Evolutionary conservation across 2,797 vertebrate species (phyloP), one percentile per base, ranked within the genome.

Genomic region (Micropoecilia bifurca): DNA sequence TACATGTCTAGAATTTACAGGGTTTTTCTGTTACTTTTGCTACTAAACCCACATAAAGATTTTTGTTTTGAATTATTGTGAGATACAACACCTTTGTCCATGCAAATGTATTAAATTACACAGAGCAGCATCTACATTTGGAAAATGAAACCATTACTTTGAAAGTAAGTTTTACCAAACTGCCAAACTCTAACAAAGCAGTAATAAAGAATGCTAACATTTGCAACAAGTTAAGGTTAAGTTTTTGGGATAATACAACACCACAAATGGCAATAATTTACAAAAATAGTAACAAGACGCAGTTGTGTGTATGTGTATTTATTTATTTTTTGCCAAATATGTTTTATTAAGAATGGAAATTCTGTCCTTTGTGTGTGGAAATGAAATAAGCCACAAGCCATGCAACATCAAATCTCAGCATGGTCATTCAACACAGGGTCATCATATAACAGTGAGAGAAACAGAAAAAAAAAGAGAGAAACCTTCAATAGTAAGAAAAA

Each of bases 401-500:
- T 85, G 89, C 86, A 50, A 50, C 68, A 20, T 43, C 33, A 78
- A 68, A 87, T 30, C n/a, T 79, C 53, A 80, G 74, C 63, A 3
- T n/a, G 18, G 13, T 71, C 59, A 74, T 1, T 41, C 47, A 73
- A 25, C 7, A 16, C 46, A 80, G 14, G 46, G 71, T 59, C 7
- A 0, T 68, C 63, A 57, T 36, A 36, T 36, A 45, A 73, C 81
- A 84, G 14, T 72, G 78, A 3, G 0, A 16, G 43, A 43, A 77
- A 59, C 69, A 81, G 25, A 3, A 2, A 36, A 76, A 43, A 74
- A 85, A 73, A 72, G 33, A 75, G 39, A 80, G 41, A 53, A 76
- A 50, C 1, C 14, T 1, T 28, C 14, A 74, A 1, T 16, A 73
- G 18, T 28, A 9, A 8, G 43, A 25, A 76, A 81, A 78, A 75